Conservation (phyloP, 1,140 invertebrate genomes). For the Drosophila mojavensis region DNA sequence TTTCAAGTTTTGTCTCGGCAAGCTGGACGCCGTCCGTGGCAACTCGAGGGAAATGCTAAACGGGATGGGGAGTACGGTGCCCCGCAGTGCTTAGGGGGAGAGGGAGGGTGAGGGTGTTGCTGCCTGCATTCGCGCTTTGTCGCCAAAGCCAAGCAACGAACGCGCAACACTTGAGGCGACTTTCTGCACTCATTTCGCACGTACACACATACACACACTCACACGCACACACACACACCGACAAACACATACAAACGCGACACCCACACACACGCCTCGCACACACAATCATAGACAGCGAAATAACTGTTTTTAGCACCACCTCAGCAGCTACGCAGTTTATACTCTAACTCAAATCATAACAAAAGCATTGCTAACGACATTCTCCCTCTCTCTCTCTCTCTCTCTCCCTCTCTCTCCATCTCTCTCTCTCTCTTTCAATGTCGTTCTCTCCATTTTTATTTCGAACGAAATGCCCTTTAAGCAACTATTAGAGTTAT, state of each 20-base stretch:
- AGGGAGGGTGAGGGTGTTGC: constrained; percentile 1
- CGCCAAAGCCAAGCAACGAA: constrained; percentile 42
- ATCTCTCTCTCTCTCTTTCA: no score
- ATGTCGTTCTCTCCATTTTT: no score
- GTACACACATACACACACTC: constrained; percentile 27
- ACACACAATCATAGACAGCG: neutral
- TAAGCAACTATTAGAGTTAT: no score
- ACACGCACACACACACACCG: neutral
- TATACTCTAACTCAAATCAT: neutral
- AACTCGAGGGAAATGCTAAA: neutral
- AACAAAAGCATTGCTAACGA: no score
- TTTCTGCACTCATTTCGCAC: constrained; percentile 78
- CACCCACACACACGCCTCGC: no score
- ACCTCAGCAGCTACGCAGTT: neutral
- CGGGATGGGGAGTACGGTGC: neutral
- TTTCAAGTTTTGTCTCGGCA: constrained; percentile 59
- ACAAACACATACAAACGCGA: no score
- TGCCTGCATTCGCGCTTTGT: constrained; percentile 2
- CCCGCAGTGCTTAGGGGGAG: neutral
- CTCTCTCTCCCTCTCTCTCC: no score
- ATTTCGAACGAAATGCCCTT: no score
- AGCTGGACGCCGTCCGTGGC: constrained; percentile 36
- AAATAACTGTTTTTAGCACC: neutral
- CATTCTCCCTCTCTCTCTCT: no score
- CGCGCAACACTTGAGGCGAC: constrained; percentile 68